Base-by-base conservation (phyloP, 1,140 invertebrate species). In the Vanessa atalanta region DNA sequence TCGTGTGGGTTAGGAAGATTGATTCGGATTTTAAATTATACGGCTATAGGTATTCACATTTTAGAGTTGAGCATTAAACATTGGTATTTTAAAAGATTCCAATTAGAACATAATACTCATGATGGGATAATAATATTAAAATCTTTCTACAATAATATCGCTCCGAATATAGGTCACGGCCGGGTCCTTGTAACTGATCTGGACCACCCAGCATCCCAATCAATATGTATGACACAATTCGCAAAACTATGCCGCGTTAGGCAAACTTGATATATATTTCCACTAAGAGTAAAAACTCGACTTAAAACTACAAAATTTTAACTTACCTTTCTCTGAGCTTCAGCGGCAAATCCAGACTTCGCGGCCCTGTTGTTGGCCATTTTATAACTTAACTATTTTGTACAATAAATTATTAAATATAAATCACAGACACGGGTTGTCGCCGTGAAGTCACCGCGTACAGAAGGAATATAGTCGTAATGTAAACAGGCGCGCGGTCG, bases 261-360 rank as follows among this genome's bases (percentile, higher is more conserved):
- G 57, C 61, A 20, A 71, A 51, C 26, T 63, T 47, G 67, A 63
- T 65, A 60, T 70, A 48, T 70, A 69, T 37, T 23, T 31, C 13
- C 20, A 23, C 16, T 12, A 57, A 11, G 23, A 23, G 53, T 53
- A 57, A 14, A 7, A 57, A 57, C 2, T 43, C 37, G 37, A 43
- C 37, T 8, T 43, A 43, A 43, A 37, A 0, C 31, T 37, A 37
- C 4, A 7, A 7, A 43, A 43, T 37, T 31, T 55, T 47, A 76
- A 93, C 94, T 95, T 92, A 98, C 97, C 95, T 98, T 98, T 87
- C 96, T 95, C 93, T 98, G 97, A 47, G 97, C 97, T 89, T 98
- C 97, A 48, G 97, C 97, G 75, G 97, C 97, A 93, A 98, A 97
- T 95, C 97, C 97, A 89, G 97, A 98, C 93, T 98, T 98, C 51